phyloP scores from a whole-genome alignment of 1,140 invertebrate genomes.

The Lepeophtheirus salmonis region DNA sequence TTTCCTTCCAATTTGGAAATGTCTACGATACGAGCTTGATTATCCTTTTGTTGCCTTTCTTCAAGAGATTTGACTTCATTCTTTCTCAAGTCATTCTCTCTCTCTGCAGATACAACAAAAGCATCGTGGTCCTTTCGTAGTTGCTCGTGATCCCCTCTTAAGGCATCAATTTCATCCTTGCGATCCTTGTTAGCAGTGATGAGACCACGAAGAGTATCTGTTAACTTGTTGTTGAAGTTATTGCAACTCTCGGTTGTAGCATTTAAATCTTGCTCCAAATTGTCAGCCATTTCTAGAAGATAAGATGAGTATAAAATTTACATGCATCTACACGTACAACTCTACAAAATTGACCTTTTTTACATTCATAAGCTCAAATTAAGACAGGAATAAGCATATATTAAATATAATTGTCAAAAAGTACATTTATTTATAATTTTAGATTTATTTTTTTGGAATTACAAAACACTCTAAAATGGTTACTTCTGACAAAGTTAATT shows the following conservation, averaged over 20 bases:
- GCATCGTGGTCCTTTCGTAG: conserved; percentile 15
- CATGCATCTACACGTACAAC: too few relatives aligned
- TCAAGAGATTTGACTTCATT: conserved; percentile 17
- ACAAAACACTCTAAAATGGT: too few relatives aligned
- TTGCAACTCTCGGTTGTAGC: conserved; percentile 10
- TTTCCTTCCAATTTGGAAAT: conserved; percentile 18
- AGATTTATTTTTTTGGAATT: too few relatives aligned
- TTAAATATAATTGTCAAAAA: too few relatives aligned
- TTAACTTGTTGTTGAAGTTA: conserved; percentile 16
- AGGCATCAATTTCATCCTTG: conserved; percentile 10
- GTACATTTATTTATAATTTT: too few relatives aligned
- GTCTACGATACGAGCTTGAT: conserved; percentile 16
- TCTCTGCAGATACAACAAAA: conserved; percentile 15
- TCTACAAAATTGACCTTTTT: too few relatives aligned
- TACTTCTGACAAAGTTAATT: too few relatives aligned
- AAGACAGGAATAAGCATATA: too few relatives aligned
- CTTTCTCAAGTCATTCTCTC: conserved; percentile 17
- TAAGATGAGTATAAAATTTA: too few relatives aligned
- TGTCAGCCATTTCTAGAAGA: not conserved
- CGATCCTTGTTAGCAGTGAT: conserved; percentile 14
- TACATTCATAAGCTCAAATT: too few relatives aligned
- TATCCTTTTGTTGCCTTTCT: conserved; percentile 14
- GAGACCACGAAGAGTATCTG: conserved; percentile 16
- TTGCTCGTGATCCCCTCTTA: conserved; percentile 10
- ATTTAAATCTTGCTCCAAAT: not conserved